Evolutionary conservation across 2,888 invertebrate species (phyloP), one percentile per base, ranked within the genome.

Genomic region (Dorcus hopei): DNA sequence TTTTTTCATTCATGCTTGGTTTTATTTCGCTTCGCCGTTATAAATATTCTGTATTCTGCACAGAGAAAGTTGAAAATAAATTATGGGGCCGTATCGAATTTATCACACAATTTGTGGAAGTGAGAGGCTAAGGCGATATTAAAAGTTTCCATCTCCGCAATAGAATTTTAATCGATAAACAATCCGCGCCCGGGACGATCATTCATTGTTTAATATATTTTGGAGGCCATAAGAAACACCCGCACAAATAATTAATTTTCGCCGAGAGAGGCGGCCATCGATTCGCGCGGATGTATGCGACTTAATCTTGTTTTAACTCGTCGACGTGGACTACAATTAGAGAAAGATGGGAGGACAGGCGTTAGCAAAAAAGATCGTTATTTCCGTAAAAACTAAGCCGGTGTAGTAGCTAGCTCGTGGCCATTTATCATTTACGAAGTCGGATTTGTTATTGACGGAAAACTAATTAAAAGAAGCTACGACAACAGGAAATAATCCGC

Each of bases 361-460:
- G 45, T 9, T 38, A 14, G 49, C 33, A 64, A 60, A 62, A 60
- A 59, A 58, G 58, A 61, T 54, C 60, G 58, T 60, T 60, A 62
- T 60, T 59, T 54, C 33, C 54, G 52, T 52, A 61, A 63, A 59
- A 61, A 48, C 53, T 52, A 59, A 61, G 59, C 59, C 57, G 54
- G 51, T 55, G 55, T 54, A 58, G 26, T 33, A 33, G 26, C 26
- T 33, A 33, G 53, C 56, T 39, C 43, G 52, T 38, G 53, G 54
- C 54, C 65, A 63, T 63, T 65, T 61, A 63, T 65, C 65, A 65
- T 65, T 65, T 62, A 61, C 57, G 56, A 59, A 59, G 61, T 64
- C 59, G 61, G 63, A 61, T 61, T 65, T 59, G 62, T 55, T 62
- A 62, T 58, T 65, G 65, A 65, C 62, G 61, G 59, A 49, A 49